phyloP scores from a whole-genome alignment of 2,113 vertebrate genomes.

The Opisthocomus hoazin region DNA sequence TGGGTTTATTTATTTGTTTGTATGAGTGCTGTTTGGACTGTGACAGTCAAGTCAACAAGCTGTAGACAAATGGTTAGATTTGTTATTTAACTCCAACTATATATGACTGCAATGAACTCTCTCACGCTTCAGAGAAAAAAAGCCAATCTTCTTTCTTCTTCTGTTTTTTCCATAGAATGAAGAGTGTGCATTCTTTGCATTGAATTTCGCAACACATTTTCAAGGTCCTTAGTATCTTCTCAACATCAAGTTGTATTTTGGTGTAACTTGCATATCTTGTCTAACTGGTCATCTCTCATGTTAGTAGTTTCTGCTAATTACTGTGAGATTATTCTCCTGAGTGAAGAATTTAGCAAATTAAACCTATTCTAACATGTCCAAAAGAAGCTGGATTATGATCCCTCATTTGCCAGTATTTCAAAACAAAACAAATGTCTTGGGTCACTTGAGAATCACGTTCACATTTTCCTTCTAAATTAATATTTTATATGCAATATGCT shows the following conservation, averaged over 20 bases:
- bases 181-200: neutral
- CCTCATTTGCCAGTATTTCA: neutral
- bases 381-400: neutral
- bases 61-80: neutral
- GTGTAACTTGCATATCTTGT: neutral
- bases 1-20: neutral
- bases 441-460: neutral
- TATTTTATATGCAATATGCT: neutral
- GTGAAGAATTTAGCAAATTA: neutral
- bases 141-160: neutral
- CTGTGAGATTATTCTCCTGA: neutral
- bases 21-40: neutral
- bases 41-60: neutral
- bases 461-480: neutral
- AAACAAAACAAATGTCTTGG: neutral
- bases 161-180: slow-evolving; percentile 32
- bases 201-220: neutral
- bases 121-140: neutral
- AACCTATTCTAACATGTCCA: neutral
- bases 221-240: neutral
- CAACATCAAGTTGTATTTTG: neutral
- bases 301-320: neutral
- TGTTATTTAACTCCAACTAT: neutral
- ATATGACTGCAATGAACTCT: neutral
- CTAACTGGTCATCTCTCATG: neutral